Base-by-base conservation (phyloP, 2,113 vertebrate species). In the Anolis carolinensis region DNA sequence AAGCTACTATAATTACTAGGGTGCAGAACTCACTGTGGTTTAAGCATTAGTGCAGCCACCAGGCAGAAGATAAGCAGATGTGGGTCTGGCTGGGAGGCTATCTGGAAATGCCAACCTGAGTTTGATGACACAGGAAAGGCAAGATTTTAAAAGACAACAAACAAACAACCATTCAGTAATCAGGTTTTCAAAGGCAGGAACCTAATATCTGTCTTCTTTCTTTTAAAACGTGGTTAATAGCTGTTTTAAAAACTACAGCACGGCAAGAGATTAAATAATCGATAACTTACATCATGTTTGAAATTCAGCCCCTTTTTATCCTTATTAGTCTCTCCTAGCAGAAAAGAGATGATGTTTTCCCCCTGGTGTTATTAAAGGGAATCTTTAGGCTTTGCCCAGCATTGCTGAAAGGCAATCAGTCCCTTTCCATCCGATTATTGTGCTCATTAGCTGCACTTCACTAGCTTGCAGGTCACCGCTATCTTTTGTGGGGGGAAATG, bases 191-290 rank as follows among this genome's bases (percentile, higher is more conserved):
- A 23, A 65, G 21, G 30, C 27, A 81, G 50, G 39, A 21, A 71
- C n/a, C 44, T 21, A 34, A 23, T 52, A 70, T 82, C 65, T 32
- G 18, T 52, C 55, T n/a, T 55, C 14, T 80, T n/a, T 50, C 6
- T 67, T 82, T 71, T 55, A 25, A 55, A 71, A 36, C 11, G 21
- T 62, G 13, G 39, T 63, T 75, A 76, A 67, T 76, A 50, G 20
- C 13, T 73, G 14, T 83, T 84, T 87, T 79, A 84, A 68, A 72
- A 55, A 76, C 6, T 86, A 75, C 8, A 72, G 11, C 30, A 0
- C 72, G 85, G 79, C 87, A 86, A 74, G 74, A 86, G 79, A 90
- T 84, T 89, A 93, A 92, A 82, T 76, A 92, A 93, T 84, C 84
- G 90, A 44, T 50, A 65, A 34, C 63, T 82, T 74, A 83, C 86